phyloP scores from a whole-genome alignment of 2,113 vertebrate genomes.

The Pyrgilauda ruficollis region DNA sequence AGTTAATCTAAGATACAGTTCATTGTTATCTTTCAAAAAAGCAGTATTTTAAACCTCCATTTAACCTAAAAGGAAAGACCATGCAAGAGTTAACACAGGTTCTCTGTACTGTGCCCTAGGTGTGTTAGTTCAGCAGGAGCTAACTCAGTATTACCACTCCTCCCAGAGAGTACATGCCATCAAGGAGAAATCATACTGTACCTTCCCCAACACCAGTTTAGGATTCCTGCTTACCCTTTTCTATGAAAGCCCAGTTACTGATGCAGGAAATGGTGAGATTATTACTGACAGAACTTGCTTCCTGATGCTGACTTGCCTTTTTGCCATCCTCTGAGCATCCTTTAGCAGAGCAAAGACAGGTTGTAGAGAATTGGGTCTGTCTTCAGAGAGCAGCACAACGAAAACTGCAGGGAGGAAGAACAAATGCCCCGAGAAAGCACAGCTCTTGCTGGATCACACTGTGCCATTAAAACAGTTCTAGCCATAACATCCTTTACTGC shows the following conservation, averaged over 20 bases:
- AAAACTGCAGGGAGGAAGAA: background rate
- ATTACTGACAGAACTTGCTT: background rate
- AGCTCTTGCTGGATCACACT: background rate
- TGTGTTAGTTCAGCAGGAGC: background rate
- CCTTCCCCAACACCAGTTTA: background rate
- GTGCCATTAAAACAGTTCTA: background rate
- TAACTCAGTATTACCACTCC: background rate
- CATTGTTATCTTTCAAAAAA: background rate
- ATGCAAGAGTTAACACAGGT: background rate
- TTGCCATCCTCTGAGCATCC: background rate
- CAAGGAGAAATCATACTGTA: background rate
- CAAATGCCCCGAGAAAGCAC: background rate
- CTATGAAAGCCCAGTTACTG: background rate
- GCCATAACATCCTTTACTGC: background rate
- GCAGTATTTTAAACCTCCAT: background rate
- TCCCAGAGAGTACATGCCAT: background rate
- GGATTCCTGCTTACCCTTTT: background rate
- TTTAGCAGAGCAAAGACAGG: background rate
- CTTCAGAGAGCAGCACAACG: background rate
- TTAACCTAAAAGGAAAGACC: background rate
- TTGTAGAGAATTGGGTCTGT: background rate
- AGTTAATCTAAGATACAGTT: background rate
- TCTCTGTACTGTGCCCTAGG: background rate
- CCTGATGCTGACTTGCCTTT: background rate
- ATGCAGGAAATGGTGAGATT: background rate